Percentiles rank a stretch among this genome's conserved stretches.
Evolutionary conservation across 2,888 invertebrate genomes (phyloP).

Genomic region (Drosophila antonietae): DNA sequence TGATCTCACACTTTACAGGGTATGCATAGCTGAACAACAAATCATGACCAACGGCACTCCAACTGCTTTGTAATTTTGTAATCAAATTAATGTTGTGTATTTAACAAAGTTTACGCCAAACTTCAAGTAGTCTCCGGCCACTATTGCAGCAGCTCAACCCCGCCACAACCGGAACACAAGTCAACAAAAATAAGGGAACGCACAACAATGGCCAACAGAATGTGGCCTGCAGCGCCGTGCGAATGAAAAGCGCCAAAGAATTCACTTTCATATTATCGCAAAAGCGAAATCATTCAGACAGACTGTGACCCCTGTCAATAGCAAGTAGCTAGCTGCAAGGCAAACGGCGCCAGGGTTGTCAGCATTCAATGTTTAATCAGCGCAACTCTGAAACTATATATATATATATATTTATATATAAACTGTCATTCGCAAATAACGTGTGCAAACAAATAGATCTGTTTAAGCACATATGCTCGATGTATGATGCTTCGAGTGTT

Average conservation of each 20-base stretch:
- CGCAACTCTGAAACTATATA: constrained; percentile 39
- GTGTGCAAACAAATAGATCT: constrained; percentile 28
- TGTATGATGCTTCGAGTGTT: constrained; percentile 30
- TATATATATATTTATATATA: constrained; percentile 10
- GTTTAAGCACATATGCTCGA: constrained; percentile 32
- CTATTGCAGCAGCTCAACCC: neutral
- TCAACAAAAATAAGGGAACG: constrained; percentile 3
- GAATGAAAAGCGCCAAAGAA: constrained; percentile 53
- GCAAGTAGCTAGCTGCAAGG: constrained; percentile 9
- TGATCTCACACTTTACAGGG: neutral
- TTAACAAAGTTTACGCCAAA: constrained; percentile 56
- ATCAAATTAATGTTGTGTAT: constrained; percentile 75
- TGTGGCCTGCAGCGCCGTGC: constrained; percentile 29
- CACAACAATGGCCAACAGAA: constrained; percentile 23
- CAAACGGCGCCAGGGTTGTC: constrained; percentile 16
- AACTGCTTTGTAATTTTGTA: constrained; percentile 61
- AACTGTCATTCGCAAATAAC: constrained; percentile 73
- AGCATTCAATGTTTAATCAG: constrained; percentile 71
- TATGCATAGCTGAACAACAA: constrained; percentile 22
- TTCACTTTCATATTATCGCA: constrained; percentile 42
- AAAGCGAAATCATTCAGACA: constrained; percentile 18
- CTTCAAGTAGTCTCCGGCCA: constrained; percentile 21
- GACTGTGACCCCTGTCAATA: constrained; percentile 6
- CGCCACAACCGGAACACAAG: neutral
- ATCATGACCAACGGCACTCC: constrained; percentile 36